Evolutionary conservation across 2,797 vertebrate genomes (phyloP), one percentile per base, ranked within the genome.

Genomic region (Gadopsis marmoratus): DNA sequence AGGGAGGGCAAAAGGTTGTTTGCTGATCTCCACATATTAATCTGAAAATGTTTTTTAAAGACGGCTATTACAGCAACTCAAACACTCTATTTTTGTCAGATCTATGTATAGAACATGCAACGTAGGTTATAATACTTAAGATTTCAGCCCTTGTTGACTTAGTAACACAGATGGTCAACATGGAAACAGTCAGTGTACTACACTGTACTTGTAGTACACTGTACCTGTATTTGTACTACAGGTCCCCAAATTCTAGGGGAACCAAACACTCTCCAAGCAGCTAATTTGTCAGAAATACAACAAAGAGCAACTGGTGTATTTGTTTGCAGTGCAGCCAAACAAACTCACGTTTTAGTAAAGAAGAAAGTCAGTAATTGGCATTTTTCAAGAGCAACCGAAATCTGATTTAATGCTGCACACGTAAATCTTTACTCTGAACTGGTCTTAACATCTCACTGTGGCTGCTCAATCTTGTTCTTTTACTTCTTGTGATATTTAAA

Each of bases 1-100:
- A 21, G 41, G 8, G 29, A 70, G 39, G 47, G 62, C 45, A 51
- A 47, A 63, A 60, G 39, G 14, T 37, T 23, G 33, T 58, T 19
- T 69, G 79, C 51, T 86, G 78, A 87, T 19, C 47, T 77, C 23
- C 29, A 74, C 63, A 77, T 56, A 50, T 58, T 29, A 58, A 19
- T 39, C 14, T 71, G 50, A 56, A 76, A 31, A 68, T 19, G 12
- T 68, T 60, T 73, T 70, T 76, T 80, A 19, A 50, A 71, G n/a
- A 60, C 21, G 31, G 9, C 13, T 10, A 19, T 60, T 37, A 41
- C 10, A 74, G 61, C 12, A 59, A 33, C 16, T 69, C 4, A 54
- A 23, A 70, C 31, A 35, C 37, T 70, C 1, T 51, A 55, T 65
- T 56, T 83, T 48, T 43, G 7, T 37, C n/a, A 33, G n/a, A 47